A percentile compares a stretch with the other conserved stretches of the same genome.
These are phyloP conservation scores for Chrysotoxum bicinctum DNA, from an alignment of 2,888 invertebrate genomes.

Conservation along the genomic window DNA sequence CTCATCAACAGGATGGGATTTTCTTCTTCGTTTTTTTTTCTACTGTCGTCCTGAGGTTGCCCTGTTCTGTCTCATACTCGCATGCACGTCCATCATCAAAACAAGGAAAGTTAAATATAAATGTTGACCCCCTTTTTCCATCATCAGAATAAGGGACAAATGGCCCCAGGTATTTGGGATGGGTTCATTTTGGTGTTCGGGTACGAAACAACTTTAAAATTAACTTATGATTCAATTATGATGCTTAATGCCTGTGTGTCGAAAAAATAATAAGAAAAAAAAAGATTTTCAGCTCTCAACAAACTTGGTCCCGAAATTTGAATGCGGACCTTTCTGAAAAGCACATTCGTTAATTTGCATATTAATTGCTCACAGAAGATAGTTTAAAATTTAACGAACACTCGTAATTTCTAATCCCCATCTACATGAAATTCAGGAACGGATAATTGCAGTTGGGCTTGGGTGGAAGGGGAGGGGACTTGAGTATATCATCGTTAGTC, in stretches of 20 bases:
- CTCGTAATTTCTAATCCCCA: conserved; percentile 17
- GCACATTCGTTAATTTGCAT: conserved; percentile 66
- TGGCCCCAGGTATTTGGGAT: not conserved
- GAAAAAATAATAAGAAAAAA: not conserved
- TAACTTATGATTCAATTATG: conserved; percentile 65
- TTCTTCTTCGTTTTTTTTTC: not conserved
- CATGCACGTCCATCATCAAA: conserved; percentile 60
- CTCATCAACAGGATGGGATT: conserved; percentile 43
- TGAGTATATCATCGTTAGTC: conserved; percentile 2
- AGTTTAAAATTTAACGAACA: conserved; percentile 41
- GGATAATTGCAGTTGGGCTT: conserved; percentile 36
- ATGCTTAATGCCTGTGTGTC: conserved; percentile 37
- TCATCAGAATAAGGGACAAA: conserved; percentile 2
- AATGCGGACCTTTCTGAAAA: not conserved
- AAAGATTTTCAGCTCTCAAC: not conserved
- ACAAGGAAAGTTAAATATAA: conserved; percentile 38
- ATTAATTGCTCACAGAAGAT: conserved; percentile 58
- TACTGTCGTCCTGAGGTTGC: conserved; percentile 27
- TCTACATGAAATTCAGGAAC: conserved; percentile 27
- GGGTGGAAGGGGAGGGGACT: not conserved
- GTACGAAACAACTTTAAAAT: conserved; percentile 54
- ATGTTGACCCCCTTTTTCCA: conserved; percentile 58
- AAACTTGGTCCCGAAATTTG: conserved; percentile 1
- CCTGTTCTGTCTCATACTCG: conserved; percentile 16
- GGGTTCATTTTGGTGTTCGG: not conserved